phyloP scores from a whole-genome alignment of 2,113 vertebrate species.

The Etia nguti region DNA sequence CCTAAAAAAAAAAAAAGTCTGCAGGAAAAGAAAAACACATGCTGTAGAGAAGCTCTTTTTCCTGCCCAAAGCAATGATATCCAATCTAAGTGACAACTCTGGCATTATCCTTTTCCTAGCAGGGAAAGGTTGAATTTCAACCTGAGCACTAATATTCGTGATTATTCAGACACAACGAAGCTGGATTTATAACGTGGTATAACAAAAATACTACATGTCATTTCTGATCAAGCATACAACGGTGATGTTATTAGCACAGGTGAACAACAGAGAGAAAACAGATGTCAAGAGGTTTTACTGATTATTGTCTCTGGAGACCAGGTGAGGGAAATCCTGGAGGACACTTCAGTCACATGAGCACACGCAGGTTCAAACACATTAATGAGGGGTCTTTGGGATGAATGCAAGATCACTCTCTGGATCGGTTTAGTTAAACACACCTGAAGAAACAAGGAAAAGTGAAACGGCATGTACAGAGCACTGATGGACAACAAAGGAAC shows the following conservation, averaged over 20 bases:
- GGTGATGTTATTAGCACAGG: neutral
- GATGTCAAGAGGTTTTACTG: neutral
- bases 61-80: constrained; percentile 26
- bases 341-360: neutral
- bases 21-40: constrained; percentile 6
- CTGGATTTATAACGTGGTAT: neutral
- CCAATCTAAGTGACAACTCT: constrained; percentile 57
- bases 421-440: neutral
- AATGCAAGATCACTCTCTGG: neutral
- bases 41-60: constrained; percentile 16
- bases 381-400: neutral
- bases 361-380: neutral
- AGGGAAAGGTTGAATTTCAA: constrained; percentile 59
- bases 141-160: constrained; percentile 5
- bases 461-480: neutral
- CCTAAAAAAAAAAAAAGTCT: neutral
- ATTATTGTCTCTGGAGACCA: neutral
- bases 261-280: neutral
- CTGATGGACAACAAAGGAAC: neutral
- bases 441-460: neutral
- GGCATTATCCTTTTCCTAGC: constrained; percentile 48
- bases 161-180: constrained; percentile 22
- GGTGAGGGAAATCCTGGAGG: neutral
- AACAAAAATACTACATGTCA: constrained; percentile 44
- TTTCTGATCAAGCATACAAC: neutral